These are phyloP conservation scores for Tapera naevia DNA, from an alignment of 2,797 vertebrate genomes.

Conservation along the genomic window DNA sequence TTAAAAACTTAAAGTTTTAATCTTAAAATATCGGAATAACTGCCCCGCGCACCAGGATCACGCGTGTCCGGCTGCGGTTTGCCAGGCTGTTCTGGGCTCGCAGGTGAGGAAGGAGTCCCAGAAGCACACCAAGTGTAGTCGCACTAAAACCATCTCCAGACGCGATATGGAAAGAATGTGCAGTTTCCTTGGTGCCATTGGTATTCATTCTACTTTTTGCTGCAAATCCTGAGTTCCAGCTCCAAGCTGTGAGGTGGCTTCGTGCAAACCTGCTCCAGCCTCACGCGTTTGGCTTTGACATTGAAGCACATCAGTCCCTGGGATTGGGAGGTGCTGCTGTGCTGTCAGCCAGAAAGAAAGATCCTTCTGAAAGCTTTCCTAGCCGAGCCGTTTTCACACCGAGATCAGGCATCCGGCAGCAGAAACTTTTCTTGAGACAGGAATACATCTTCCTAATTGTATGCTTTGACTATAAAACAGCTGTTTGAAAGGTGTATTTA, in stretches of 20 bases:
- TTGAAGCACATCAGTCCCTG: not conserved
- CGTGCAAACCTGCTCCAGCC: not conserved
- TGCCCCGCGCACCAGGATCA: accelerated
- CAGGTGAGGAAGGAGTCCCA: not conserved
- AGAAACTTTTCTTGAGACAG: not conserved
- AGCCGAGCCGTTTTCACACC: not conserved
- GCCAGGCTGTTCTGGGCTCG: not conserved
- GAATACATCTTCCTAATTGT: not conserved
- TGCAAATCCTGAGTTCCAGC: not conserved
- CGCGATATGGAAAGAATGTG: not conserved
- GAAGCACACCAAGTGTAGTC: not conserved
- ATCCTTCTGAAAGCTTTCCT: not conserved
- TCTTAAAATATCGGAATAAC: not conserved
- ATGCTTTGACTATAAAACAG: not conserved
- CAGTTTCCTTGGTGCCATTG: not conserved
- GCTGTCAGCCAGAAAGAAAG: not conserved
- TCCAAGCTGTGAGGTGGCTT: not conserved
- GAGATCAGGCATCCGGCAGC: not conserved
- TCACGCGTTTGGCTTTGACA: not conserved
- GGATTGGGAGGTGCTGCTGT: not conserved
- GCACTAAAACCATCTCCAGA: not conserved
- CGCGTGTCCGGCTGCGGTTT: accelerated
- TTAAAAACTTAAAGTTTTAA: not conserved
- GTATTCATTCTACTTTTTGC: not conserved
- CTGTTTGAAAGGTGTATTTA: not conserved